Percentiles rank a stretch among this genome's conserved stretches.
phyloP scores from a whole-genome alignment of 37 sponge, comb jelly and placozoan species.

The Axinella damicornis region DNA sequence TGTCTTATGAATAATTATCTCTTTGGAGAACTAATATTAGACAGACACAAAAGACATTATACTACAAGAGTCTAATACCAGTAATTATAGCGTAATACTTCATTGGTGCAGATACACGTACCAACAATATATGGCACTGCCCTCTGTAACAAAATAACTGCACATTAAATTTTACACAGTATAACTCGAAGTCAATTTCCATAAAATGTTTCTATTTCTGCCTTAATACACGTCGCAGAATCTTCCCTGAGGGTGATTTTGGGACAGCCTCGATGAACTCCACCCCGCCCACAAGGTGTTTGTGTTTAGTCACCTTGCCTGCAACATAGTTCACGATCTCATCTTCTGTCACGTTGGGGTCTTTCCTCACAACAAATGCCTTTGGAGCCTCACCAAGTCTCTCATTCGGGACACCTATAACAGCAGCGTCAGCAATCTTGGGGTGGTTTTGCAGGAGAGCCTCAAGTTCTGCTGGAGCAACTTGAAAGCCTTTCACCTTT shows the following conservation, averaged over 20 bases:
- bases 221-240: conserved; percentile 67
- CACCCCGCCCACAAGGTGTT: conserved; percentile 82
- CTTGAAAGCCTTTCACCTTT: conserved; percentile 93
- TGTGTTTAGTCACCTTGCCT: conserved; percentile 69
- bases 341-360: conserved; percentile 54
- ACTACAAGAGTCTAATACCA: too few relatives aligned
- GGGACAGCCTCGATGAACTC: conserved; percentile 81
- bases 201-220: too few relatives aligned
- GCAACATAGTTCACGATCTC: conserved; percentile 64
- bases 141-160: background rate
- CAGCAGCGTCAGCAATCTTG: conserved; percentile 87
- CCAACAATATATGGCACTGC: background rate
- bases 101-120: too few relatives aligned
- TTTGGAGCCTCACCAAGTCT: conserved; percentile 85
- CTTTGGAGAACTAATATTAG: too few relatives aligned
- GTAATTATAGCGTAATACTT: too few relatives aligned
- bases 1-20: too few relatives aligned
- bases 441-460: conserved; percentile 80
- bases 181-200: background rate
- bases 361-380: conserved; percentile 88
- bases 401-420: conserved; percentile 85
- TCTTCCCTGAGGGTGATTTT: conserved; percentile 89
- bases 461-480: conserved; percentile 95
- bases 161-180: background rate
- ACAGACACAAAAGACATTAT: too few relatives aligned